Conservation (phyloP, 1,140 invertebrate genomes). For the Nautilus pompilius region DNA sequence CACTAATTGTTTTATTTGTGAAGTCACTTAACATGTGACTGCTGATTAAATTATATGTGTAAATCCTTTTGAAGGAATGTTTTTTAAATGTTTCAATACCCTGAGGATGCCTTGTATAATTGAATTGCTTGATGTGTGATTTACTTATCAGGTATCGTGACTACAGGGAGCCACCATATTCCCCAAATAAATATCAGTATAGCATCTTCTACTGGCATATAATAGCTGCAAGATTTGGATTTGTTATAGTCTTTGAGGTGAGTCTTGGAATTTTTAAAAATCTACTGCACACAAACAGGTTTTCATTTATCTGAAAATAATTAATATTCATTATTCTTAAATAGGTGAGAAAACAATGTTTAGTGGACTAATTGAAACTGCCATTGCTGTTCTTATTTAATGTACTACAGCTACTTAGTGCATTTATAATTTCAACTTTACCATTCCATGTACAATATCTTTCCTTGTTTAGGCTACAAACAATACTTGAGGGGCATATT, state of each 20-base stretch:
- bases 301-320: too few species aligned
- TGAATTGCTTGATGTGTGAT: background rate
- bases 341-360: too few species aligned
- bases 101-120: slow-evolving; percentile 2
- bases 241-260: slow-evolving; percentile 93
- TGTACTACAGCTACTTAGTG: too few species aligned
- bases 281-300: too few species aligned
- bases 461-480: too few species aligned
- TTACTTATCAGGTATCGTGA: slow-evolving; percentile 39
- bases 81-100: slow-evolving; percentile 4
- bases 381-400: too few species aligned
- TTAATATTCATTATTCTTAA: too few species aligned
- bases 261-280: too few species aligned
- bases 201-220: slow-evolving; percentile 89
- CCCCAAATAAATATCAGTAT: slow-evolving; percentile 60
- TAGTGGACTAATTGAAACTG: too few species aligned
- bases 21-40: background rate
- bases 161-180: slow-evolving; percentile 23
- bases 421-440: too few species aligned
- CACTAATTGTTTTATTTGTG: slow-evolving; percentile 10
- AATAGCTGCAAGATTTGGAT: slow-evolving; percentile 84
- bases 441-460: too few species aligned
- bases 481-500: too few species aligned
- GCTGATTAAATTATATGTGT: background rate
- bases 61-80: background rate